Evolutionary conservation across 2,888 invertebrate species (phyloP).

Genomic region (Abrostola tripartita): DNA sequence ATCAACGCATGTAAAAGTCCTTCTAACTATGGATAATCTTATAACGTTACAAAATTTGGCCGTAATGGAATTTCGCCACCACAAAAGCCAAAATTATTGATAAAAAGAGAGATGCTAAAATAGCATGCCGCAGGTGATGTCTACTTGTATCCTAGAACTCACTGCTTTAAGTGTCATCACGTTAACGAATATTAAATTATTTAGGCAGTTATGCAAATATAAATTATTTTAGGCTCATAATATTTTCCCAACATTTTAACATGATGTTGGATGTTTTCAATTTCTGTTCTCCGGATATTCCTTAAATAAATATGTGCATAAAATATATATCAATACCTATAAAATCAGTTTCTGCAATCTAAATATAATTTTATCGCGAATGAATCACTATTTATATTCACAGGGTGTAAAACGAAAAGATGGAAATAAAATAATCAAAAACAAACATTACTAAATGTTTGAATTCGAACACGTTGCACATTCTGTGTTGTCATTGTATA

Average conservation of each 20-base stretch:
- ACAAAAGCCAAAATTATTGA: no score
- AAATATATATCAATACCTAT: slow-evolving; percentile 50
- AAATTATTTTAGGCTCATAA: slow-evolving; percentile 30
- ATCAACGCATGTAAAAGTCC: no score
- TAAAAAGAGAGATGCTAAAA: no score
- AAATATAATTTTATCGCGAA: slow-evolving; percentile 69
- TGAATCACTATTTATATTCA: slow-evolving; percentile 66
- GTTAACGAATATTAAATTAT: neutral
- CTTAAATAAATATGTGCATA: slow-evolving; percentile 59
- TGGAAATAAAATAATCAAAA: slow-evolving; percentile 54
- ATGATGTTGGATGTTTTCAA: slow-evolving; percentile 38
- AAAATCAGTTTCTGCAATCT: slow-evolving; percentile 63
- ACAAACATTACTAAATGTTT: slow-evolving; percentile 40
- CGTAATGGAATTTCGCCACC: no score
- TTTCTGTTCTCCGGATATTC: slow-evolving; percentile 53
- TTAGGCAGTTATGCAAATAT: slow-evolving; percentile 11
- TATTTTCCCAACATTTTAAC: slow-evolving; percentile 24
- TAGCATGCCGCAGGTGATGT: no score
- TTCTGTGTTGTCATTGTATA: slow-evolving; percentile 1
- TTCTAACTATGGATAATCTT: no score
- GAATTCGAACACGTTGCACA: slow-evolving; percentile 23
- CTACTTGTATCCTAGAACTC: no score
- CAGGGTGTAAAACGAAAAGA: slow-evolving; percentile 55
- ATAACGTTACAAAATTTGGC: no score
- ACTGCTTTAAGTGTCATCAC: neutral